Conservation (phyloP, 2,113 vertebrate genomes). For the Microtus pennsylvanicus region DNA sequence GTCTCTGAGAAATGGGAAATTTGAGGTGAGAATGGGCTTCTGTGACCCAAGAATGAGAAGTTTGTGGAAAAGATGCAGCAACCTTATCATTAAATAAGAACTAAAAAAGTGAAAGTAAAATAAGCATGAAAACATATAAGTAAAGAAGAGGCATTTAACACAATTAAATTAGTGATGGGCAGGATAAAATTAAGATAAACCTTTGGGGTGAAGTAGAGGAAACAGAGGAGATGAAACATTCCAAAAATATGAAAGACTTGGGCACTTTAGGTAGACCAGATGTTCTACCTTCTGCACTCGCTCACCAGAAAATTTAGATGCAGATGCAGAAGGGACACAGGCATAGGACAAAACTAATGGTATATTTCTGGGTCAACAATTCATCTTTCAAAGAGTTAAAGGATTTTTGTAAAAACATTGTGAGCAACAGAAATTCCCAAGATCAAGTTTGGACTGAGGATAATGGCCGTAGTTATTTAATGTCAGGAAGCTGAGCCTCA, state of each 20-base stretch:
- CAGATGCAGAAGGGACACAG: neutral
- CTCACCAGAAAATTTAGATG: neutral
- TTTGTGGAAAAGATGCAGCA: constrained; percentile 32
- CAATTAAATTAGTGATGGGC: constrained; percentile 60
- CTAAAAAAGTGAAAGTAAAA: constrained; percentile 54
- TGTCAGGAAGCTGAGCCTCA: neutral
- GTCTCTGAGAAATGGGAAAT: constrained; percentile 60
- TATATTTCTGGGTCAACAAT: neutral
- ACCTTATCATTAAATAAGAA: constrained; percentile 43
- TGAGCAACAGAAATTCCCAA: neutral
- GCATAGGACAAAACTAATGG: neutral
- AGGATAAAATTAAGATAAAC: constrained; percentile 7
- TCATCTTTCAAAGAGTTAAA: neutral
- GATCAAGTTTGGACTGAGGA: neutral
- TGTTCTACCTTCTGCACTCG: accelerated
- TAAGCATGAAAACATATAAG: constrained; percentile 56
- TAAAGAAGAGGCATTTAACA: constrained; percentile 28
- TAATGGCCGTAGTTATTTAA: neutral
- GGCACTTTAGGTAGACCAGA: neutral
- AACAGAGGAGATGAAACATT: neutral
- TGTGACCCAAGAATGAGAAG: constrained; percentile 16
- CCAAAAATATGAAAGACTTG: neutral
- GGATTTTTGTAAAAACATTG: neutral
- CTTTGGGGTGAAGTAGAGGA: constrained; percentile 1
- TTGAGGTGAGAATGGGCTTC: constrained; percentile 8